Evolutionary conservation across 2,113 vertebrate genomes (phyloP).

Genomic region (Melanostigma gelatinosum): DNA sequence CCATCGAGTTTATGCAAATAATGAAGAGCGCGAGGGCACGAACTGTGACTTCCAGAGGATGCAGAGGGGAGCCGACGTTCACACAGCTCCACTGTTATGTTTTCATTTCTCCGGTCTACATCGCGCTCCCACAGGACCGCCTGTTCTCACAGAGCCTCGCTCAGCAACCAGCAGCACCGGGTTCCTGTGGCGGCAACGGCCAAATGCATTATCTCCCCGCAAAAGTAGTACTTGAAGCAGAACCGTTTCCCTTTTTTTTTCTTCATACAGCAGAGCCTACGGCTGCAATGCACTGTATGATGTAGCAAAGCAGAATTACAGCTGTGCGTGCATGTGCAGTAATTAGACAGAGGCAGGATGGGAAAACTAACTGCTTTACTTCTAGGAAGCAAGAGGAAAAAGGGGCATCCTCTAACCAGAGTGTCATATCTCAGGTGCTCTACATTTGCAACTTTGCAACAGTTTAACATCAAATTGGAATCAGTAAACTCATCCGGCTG

Average conservation of each 20-base stretch:
- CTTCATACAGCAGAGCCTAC: neutral
- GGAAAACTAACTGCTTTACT: slow-evolving; percentile 6
- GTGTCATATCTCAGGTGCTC: neutral
- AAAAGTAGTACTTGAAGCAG: slow-evolving; percentile 19
- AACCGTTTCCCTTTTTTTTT: neutral
- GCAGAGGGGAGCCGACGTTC: slow-evolving; percentile 17
- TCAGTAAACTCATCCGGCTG: neutral
- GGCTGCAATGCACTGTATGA: slow-evolving; percentile 7
- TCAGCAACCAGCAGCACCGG: slow-evolving; percentile 1
- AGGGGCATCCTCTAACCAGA: neutral
- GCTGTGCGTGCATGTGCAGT: neutral
- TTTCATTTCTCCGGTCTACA: slow-evolving; percentile 35
- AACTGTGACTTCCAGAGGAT: slow-evolving; percentile 8
- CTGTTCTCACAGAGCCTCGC: slow-evolving; percentile 41
- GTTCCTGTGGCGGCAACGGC: slow-evolving; percentile 16
- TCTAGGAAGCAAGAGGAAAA: neutral
- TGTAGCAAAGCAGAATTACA: neutral
- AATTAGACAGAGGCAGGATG: slow-evolving; percentile 6
- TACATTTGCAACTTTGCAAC: neutral
- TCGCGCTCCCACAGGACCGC: slow-evolving; percentile 35
- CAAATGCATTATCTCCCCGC: slow-evolving; percentile 32
- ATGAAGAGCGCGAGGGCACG: neutral
- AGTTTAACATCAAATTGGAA: neutral
- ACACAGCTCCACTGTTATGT: slow-evolving; percentile 8
- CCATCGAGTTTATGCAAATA: slow-evolving; percentile 13